A percentile compares a stretch with the other conserved stretches of the same genome.
phyloP scores from a whole-genome alignment of 2,888 invertebrate genomes.

The Xanthostigma xanthostigma region DNA sequence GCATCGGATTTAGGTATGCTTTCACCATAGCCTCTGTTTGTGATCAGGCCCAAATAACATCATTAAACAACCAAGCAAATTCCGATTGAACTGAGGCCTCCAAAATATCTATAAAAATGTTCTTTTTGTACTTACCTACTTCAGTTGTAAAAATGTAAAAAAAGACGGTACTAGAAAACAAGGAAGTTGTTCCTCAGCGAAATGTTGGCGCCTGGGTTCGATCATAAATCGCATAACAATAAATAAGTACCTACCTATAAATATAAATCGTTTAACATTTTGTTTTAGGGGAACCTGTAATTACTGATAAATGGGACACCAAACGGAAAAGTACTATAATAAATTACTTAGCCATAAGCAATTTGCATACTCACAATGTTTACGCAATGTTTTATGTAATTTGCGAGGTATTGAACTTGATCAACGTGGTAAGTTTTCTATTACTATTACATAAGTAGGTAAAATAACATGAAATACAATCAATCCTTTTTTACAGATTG shows the following conservation, averaged over 20 bases:
- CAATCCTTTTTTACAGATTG: slow-evolving; percentile 32
- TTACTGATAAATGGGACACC: slow-evolving; percentile 39
- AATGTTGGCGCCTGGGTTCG: no score
- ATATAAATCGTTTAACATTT: not conserved
- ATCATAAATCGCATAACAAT: no score
- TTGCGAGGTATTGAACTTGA: slow-evolving; percentile 59
- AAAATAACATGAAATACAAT: not conserved
- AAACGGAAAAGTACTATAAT: slow-evolving; percentile 38
- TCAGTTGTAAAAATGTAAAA: no score
- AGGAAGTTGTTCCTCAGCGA: no score
- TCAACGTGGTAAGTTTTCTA: slow-evolving; percentile 47
- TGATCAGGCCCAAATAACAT: not conserved
- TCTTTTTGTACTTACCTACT: no score
- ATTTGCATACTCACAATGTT: slow-evolving; percentile 40
- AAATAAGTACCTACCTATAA: not conserved
- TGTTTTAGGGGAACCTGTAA: slow-evolving; percentile 36
- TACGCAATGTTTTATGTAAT: slow-evolving; percentile 51
- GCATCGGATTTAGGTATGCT: slow-evolving; percentile 39
- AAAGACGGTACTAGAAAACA: no score
- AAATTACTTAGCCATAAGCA: slow-evolving; percentile 38
- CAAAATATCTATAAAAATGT: no score
- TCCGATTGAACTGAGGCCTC: slow-evolving; percentile 3
- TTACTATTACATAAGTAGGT: not conserved
- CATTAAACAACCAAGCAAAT: not conserved
- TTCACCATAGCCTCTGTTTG: not conserved